Percentiles rank a stretch among this genome's conserved stretches.
These are phyloP conservation scores for Python bivittatus DNA, from an alignment of 2,113 vertebrate species.

Conservation along the genomic window DNA sequence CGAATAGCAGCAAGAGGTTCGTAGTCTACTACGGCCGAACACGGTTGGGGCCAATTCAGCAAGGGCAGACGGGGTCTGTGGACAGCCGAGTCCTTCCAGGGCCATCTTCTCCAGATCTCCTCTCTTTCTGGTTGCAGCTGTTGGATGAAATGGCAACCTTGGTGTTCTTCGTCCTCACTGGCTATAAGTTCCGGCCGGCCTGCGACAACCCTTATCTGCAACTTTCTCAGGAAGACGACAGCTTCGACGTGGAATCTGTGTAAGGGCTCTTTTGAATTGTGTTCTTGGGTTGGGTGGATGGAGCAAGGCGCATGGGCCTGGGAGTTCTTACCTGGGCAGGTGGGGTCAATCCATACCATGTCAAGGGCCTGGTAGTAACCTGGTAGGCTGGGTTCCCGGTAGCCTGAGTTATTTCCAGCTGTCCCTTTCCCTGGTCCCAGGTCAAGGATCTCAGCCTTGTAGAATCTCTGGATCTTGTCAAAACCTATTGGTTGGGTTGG, in stretches of 20 bases:
- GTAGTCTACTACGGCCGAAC: too few relatives aligned
- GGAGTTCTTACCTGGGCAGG: neutral
- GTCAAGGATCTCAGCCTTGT: too few relatives aligned
- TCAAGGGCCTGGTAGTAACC: neutral
- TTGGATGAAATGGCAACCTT: slow-evolving; percentile 84
- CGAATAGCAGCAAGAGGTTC: too few relatives aligned
- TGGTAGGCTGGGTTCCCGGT: neutral
- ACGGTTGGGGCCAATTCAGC: too few relatives aligned
- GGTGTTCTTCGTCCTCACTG: slow-evolving; percentile 86
- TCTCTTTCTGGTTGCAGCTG: slow-evolving; percentile 67
- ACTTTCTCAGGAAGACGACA: slow-evolving; percentile 85
- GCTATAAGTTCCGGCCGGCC: slow-evolving; percentile 86
- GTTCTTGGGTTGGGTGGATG: neutral
- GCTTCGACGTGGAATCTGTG: slow-evolving; percentile 87
- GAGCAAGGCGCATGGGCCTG: neutral
- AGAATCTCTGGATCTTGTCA: too few relatives aligned
- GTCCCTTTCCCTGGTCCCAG: too few relatives aligned
- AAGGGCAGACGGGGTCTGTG: neutral
- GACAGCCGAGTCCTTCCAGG: neutral
- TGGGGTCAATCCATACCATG: neutral
- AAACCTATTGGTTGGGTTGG: too few relatives aligned
- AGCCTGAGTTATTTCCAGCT: too few relatives aligned
- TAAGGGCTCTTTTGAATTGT: slow-evolving; percentile 60
- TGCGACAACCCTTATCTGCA: slow-evolving; percentile 87
- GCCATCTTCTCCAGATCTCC: neutral